Evolutionary conservation across 2,113 vertebrate species (phyloP).

Genomic region (Neolamprologus ventralis): DNA sequence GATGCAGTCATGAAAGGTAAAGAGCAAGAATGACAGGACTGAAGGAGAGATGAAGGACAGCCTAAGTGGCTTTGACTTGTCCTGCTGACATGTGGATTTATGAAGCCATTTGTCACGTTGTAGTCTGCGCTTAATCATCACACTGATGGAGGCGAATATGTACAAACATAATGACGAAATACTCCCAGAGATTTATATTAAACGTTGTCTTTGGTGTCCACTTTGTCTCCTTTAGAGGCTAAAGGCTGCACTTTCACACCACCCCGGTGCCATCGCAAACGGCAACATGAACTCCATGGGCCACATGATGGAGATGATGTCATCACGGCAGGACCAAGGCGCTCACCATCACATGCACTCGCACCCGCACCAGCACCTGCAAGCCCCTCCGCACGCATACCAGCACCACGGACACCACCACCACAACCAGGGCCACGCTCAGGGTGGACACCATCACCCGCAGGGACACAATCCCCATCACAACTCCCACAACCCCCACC

Average conservation of each 20-base stretch:
- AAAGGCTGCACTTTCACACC: conserved; percentile 94
- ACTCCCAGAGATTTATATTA: not conserved
- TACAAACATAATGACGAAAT: not conserved
- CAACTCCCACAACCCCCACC: conserved; percentile 90
- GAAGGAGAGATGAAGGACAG: conserved; percentile 65
- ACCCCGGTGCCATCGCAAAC: conserved; percentile 89
- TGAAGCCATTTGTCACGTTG: conserved; percentile 43
- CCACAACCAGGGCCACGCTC: conserved; percentile 83
- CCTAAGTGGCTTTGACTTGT: conserved; percentile 59
- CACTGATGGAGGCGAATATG: not conserved
- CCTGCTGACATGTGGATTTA: conserved; percentile 50
- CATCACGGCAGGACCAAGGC: conserved; percentile 84
- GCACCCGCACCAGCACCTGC: conserved; percentile 94
- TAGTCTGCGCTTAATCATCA: conserved; percentile 25
- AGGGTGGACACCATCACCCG: conserved; percentile 84
- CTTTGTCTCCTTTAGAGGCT: conserved; percentile 76
- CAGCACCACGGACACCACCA: conserved; percentile 78
- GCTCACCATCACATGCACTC: conserved; percentile 92
- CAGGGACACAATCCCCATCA: conserved; percentile 88
- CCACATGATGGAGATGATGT: conserved; percentile 99
- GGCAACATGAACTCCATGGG: conserved; percentile 98
- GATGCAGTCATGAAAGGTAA: conserved; percentile 28
- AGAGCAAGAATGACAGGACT: conserved; percentile 45
- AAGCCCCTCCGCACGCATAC: conserved; percentile 84
- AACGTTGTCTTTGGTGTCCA: not conserved